Percentiles rank a stretch among this genome's conserved stretches.
phyloP scores from a whole-genome alignment of 2,888 invertebrate species.

The Drosophila neotestacea region DNA sequence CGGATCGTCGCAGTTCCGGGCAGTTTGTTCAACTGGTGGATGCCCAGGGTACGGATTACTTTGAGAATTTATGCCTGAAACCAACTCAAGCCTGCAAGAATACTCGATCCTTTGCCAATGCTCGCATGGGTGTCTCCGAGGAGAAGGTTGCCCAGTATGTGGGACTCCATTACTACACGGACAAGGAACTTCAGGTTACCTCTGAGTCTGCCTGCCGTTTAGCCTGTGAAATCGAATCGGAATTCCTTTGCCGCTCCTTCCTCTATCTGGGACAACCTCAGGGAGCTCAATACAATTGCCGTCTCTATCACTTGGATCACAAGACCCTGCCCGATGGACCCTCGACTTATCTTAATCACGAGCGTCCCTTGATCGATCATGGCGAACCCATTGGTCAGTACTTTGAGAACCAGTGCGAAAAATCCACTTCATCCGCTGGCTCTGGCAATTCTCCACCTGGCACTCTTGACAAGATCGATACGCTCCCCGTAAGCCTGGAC shows the following conservation, averaged over 20 bases:
- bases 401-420: conserved; percentile 96
- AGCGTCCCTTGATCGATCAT: conserved; percentile 95
- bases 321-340: conserved; percentile 96
- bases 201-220: conserved; percentile 95
- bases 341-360: conserved; percentile 95
- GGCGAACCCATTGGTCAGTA: conserved; percentile 96
- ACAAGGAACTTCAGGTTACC: conserved; percentile 96
- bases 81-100: conserved; percentile 95
- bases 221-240: conserved; percentile 96
- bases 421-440: conserved; percentile 67
- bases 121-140: conserved; percentile 95
- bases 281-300: conserved; percentile 94
- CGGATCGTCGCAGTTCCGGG: conserved; percentile 94
- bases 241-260: conserved; percentile 95
- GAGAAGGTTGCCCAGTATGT: conserved; percentile 97
- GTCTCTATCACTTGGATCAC: conserved; percentile 96
- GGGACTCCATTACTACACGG: conserved; percentile 95
- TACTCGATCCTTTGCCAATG: conserved; percentile 91
- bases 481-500: conserved; percentile 91
- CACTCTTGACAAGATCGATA: conserved; percentile 86
- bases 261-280: conserved; percentile 89
- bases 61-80: conserved; percentile 96
- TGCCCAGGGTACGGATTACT: conserved; percentile 91
- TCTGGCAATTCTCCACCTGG: conserved; percentile 71
- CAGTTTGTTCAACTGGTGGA: conserved; percentile 96